Evolutionary conservation across 1,140 invertebrate species (phyloP).

Genomic region (Theocolax elegans): DNA sequence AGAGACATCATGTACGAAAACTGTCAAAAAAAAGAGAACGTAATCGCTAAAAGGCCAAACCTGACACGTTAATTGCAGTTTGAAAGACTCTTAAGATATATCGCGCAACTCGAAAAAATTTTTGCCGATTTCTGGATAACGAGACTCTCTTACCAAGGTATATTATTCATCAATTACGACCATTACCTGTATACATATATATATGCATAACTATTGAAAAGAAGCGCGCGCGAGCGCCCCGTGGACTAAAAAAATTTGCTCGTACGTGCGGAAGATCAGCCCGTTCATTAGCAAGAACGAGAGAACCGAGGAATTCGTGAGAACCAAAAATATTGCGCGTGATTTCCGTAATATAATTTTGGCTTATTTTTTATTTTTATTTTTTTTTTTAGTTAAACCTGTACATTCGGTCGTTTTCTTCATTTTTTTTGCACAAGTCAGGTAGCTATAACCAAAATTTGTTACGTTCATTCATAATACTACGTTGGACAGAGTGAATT

Average conservation of each 20-base stretch:
- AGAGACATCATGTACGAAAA: background rate
- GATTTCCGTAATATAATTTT: constrained; percentile 15
- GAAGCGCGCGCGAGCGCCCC: background rate
- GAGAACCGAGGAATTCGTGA: constrained; percentile 16
- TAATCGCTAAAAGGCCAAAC: constrained; percentile 19
- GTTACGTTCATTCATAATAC: too few relatives aligned
- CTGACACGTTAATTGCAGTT: constrained; percentile 28
- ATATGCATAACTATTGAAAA: constrained; percentile 12
- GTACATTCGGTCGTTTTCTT: too few relatives aligned
- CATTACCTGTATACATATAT: too few relatives aligned
- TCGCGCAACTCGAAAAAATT: constrained; percentile 10
- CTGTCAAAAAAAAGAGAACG: constrained; percentile 1
- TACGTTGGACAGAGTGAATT: too few relatives aligned
- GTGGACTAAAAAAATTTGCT: constrained; percentile 36
- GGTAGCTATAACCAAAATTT: too few relatives aligned
- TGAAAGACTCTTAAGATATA: constrained; percentile 7
- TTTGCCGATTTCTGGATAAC: constrained; percentile 37
- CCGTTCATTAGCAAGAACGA: background rate
- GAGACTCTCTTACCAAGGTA: background rate
- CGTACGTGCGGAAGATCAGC: background rate
- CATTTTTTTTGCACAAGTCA: too few relatives aligned
- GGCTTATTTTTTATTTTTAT: background rate
- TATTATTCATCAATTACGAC: constrained; percentile 38
- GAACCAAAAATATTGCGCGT: constrained; percentile 28
- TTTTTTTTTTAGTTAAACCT: too few relatives aligned